Evolutionary conservation across 2,113 vertebrate species (phyloP), one percentile per base, ranked within the genome.

Genomic region (Carollia perspicillata): DNA sequence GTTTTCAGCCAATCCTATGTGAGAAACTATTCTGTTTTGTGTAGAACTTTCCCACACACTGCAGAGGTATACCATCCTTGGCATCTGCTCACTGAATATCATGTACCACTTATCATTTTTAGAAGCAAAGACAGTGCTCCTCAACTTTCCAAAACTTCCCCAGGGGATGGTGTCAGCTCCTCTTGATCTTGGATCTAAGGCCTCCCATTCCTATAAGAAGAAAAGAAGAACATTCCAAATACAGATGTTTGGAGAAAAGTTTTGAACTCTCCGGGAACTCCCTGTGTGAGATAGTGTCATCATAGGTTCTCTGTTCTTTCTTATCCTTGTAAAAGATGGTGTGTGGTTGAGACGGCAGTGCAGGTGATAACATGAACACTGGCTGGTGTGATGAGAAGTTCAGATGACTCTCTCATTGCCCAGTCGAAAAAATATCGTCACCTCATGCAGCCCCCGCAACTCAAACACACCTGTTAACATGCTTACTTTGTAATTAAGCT

Each of bases 121-220:
- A 92, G 22, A 85, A 60, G 14, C 13, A 37, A 66, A 95, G 79
- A 58, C 9, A 37, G 55, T 92, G 18, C 22, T 16, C 22, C 23
- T 47, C 13, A 72, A 20, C 68, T 87, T 92, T 95, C 47, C n/a
- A 89, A 63, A 77, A 28, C 35, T 53, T 33, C 33, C n/a, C 26
- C 44, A 18, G 3, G 0, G 5, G 6, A 13, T 65, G 44, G 22
- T 4, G 1, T 49, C 60, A 42, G 1, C 9, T 60, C 40, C 30
- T 51, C 51, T 68, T 63, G 89, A 74, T 86, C 65, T 95, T 79
- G 89, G 37, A 13, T 53, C 23, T 42, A 68, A 91, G 55, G 20
- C 44, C 37, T 93, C 47, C 63, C 18, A 23, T 8, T 63, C 49
- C 44, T 65, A 17, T 7, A 42, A 58, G 16, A 86, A 58, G n/a